phyloP scores from a whole-genome alignment of 2,888 invertebrate genomes.

The Cordylochernes scorpioides region DNA sequence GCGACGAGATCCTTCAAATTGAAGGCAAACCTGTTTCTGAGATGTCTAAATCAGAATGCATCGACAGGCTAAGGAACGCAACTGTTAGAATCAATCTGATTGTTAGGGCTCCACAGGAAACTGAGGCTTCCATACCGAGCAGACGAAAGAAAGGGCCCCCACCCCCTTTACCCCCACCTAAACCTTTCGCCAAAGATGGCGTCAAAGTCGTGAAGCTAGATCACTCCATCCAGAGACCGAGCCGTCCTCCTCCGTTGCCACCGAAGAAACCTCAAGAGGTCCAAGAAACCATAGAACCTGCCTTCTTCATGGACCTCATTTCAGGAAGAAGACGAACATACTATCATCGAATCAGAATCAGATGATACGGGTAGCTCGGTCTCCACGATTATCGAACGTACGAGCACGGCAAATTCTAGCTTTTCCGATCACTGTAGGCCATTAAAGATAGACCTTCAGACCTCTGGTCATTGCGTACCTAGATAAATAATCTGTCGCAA shows the following conservation, averaged over 20 bases:
- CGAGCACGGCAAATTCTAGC: constrained; percentile 29
- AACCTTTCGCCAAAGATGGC: constrained; percentile 24
- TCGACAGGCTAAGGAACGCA: constrained; percentile 53
- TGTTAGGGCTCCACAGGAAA: constrained; percentile 1
- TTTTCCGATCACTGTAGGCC: constrained; percentile 32
- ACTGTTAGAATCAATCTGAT: constrained; percentile 29
- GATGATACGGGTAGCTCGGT: constrained; percentile 71
- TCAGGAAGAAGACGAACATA: constrained; percentile 12
- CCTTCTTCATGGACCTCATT: constrained; percentile 12
- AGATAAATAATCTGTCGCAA: no score
- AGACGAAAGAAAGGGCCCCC: constrained; percentile 22
- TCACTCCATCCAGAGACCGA: constrained; percentile 3
- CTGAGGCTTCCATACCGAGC: neutral
- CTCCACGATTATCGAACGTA: constrained; percentile 52
- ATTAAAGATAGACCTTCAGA: no score
- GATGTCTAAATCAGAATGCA: constrained; percentile 62
- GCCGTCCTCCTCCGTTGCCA: constrained; percentile 42
- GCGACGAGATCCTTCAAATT: constrained; percentile 65
- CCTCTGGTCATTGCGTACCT: no score
- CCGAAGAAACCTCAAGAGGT: constrained; percentile 36
- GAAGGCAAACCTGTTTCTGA: constrained; percentile 47
- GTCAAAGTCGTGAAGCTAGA: constrained; percentile 1
- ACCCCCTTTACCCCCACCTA: constrained; percentile 53
- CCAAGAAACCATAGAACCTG: constrained; percentile 1
- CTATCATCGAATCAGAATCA: constrained; percentile 35